phyloP scores from a whole-genome alignment of 2,888 invertebrate genomes.

The Drosophila helvetica region DNA sequence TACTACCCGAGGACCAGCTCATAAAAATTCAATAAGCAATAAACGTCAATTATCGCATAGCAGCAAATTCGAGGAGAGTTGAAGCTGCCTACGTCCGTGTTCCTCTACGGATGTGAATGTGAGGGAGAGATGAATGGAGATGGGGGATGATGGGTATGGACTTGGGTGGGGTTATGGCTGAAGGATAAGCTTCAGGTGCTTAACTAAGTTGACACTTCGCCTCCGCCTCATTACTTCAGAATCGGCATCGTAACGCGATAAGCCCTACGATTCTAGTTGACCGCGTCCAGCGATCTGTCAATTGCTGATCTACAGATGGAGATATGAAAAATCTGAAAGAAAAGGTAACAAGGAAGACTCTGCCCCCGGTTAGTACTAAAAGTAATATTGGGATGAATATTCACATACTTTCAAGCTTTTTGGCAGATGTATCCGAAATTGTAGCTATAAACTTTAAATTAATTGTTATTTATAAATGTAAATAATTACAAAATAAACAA shows the following conservation, averaged over 20 bases:
- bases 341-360: too few relatives aligned
- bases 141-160: conserved; percentile 6
- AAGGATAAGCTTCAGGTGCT: conserved; percentile 28
- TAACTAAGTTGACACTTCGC: conserved; percentile 48
- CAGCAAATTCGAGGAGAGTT: conserved; percentile 59
- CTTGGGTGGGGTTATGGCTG: not conserved
- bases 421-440: too few relatives aligned
- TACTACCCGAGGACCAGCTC: conserved; percentile 40
- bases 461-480: too few relatives aligned
- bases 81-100: conserved; percentile 22
- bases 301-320: too few relatives aligned
- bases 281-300: not conserved
- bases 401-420: too few relatives aligned
- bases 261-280: not conserved
- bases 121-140: not conserved
- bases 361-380: too few relatives aligned
- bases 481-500: too few relatives aligned
- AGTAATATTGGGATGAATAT: too few relatives aligned
- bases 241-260: not conserved
- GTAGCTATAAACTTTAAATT: too few relatives aligned
- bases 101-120: not conserved
- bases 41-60: conserved; percentile 70
- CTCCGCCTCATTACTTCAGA: conserved; percentile 10
- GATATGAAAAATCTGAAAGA: too few relatives aligned
- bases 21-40: conserved; percentile 73